These are phyloP conservation scores for Acropora tenuis DNA, from an alignment of 64 coral and sea anemone genomes.

Conservation along the genomic window DNA sequence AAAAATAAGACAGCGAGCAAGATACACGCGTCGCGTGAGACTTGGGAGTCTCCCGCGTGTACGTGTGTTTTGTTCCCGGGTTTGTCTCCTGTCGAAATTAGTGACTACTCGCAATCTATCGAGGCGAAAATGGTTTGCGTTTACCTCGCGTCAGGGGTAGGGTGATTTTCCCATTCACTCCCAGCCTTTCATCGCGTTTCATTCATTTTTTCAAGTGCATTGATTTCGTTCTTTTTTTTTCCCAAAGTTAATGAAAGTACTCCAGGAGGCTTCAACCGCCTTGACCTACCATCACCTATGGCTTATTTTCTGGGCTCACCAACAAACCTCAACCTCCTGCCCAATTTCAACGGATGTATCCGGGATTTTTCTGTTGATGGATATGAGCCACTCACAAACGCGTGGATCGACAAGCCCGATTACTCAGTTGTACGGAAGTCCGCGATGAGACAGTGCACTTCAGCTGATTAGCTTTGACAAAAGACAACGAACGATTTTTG, in stretches of 20 bases:
- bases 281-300: slow-evolving; percentile 49
- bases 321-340: slow-evolving; percentile 13
- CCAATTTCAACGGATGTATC: slow-evolving; percentile 72
- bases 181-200: background rate
- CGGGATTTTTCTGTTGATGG: slow-evolving; percentile 73
- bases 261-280: slow-evolving; percentile 42
- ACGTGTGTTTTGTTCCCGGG: too few relatives aligned
- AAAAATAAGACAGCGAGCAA: too few relatives aligned
- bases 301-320: slow-evolving; percentile 67
- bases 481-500: background rate
- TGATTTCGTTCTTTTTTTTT: background rate
- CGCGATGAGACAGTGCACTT: slow-evolving; percentile 46
- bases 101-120: too few relatives aligned
- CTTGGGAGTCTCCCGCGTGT: too few relatives aligned
- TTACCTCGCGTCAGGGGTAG: too few relatives aligned
- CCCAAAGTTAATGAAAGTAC: background rate
- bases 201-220: background rate
- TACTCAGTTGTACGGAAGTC: slow-evolving; percentile 29
- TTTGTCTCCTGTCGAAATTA: too few relatives aligned
- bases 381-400: slow-evolving; percentile 66
- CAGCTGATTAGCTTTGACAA: slow-evolving; percentile 9
- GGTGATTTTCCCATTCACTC: background rate
- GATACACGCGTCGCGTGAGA: too few relatives aligned
- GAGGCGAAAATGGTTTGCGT: too few relatives aligned
- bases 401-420: slow-evolving; percentile 23